phyloP scores from a whole-genome alignment of 2,888 invertebrate species.

The Orchesellides sinensis region DNA sequence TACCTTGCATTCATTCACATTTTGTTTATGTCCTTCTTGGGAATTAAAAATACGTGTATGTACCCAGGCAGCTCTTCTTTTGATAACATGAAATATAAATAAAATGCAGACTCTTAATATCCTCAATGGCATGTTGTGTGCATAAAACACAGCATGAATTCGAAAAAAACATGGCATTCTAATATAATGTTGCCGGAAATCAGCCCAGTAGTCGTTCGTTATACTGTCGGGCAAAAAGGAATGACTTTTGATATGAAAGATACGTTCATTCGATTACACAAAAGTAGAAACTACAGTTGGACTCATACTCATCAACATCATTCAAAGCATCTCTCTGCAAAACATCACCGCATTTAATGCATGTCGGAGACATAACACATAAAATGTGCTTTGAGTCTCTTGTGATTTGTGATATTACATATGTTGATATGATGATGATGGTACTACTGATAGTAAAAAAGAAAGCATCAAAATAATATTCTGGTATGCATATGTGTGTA shows the following conservation, averaged over 20 bases:
- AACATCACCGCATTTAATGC: background rate
- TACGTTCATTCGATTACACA: background rate
- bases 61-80: too few relatives aligned
- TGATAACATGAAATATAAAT: too few relatives aligned
- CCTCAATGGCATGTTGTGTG: background rate
- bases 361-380: background rate
- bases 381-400: background rate
- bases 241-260: background rate
- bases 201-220: background rate
- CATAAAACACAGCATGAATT: slow-evolving; percentile 12
- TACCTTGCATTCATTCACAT: background rate
- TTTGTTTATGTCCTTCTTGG: slow-evolving; percentile 11
- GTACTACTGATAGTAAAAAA: background rate
- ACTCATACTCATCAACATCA: too few relatives aligned
- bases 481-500: background rate
- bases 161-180: slow-evolving; percentile 2
- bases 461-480: background rate
- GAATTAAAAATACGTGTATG: background rate
- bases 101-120: background rate
- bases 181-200: slow-evolving; percentile 29
- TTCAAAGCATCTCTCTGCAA: background rate
- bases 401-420: background rate
- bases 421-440: background rate
- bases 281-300: background rate
- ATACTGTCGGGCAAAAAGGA: background rate